Conservation (phyloP, 2,113 vertebrate genomes). For the Chrysemys picta region DNA sequence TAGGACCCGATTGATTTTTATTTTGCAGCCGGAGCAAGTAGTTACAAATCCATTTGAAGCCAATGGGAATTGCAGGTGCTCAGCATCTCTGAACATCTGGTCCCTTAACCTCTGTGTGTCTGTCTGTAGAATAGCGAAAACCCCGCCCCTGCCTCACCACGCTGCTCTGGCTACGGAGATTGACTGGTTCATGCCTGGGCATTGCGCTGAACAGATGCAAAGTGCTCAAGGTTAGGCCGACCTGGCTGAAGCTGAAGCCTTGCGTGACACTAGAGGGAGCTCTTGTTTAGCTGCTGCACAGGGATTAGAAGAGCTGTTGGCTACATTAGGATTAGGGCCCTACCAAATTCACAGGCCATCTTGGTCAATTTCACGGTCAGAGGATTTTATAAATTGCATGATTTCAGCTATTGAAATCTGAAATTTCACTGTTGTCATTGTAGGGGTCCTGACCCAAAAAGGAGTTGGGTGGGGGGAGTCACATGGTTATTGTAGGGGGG, state of each 20-base stretch:
- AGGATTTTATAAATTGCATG: no score
- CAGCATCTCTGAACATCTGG: neutral
- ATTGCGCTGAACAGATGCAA: neutral
- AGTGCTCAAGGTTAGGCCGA: neutral
- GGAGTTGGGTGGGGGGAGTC: no score
- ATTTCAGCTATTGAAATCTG: no score
- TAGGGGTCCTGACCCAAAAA: no score
- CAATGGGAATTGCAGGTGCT: no score
- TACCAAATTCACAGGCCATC: no score
- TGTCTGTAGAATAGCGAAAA: neutral
- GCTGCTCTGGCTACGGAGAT: neutral
- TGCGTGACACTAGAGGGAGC: neutral
- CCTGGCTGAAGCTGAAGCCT: accelerated
- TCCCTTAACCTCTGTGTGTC: neutral
- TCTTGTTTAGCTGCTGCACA: neutral
- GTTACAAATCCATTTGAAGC: neutral
- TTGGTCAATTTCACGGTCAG: no score
- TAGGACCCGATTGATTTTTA: neutral
- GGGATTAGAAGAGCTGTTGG: accelerated
- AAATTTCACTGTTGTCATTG: no score
- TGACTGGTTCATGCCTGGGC: no score
- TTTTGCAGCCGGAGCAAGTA: neutral
- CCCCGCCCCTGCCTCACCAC: neutral
- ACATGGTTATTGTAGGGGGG: no score
- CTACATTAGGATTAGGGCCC: no score